Conservation (phyloP, 2,113 vertebrate genomes). For the Scortum barcoo region DNA sequence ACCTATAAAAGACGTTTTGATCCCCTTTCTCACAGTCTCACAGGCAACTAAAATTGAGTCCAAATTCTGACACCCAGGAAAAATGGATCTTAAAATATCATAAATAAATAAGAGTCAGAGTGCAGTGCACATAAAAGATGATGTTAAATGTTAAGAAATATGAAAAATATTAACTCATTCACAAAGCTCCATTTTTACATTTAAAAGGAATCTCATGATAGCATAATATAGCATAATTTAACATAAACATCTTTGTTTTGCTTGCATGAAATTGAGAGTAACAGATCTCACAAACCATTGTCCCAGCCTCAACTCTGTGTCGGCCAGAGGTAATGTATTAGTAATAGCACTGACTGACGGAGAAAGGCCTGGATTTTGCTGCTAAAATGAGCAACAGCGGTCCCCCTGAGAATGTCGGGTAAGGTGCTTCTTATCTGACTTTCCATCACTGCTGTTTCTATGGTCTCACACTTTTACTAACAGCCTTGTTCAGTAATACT, state of each 20-base stretch:
- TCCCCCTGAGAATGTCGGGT: constrained; percentile 32
- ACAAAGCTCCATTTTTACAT: neutral
- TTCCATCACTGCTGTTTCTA: constrained; percentile 27
- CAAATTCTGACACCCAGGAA: neutral
- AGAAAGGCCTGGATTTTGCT: constrained; percentile 47
- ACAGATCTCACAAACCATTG: neutral
- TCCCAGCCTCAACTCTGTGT: constrained; percentile 23
- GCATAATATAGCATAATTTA: neutral
- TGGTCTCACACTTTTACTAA: constrained; percentile 27
- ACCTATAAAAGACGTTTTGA: neutral
- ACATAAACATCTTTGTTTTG: neutral
- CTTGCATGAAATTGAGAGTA: constrained; percentile 4
- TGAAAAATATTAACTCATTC: neutral
- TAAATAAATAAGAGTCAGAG: neutral
- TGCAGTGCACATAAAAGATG: neutral
- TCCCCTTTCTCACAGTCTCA: neutral
- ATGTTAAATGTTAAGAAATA: neutral
- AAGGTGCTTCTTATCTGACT: constrained; percentile 25
- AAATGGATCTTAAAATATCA: neutral
- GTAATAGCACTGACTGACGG: constrained; percentile 41
- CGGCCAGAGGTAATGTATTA: constrained; percentile 48
- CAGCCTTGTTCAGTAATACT: constrained; percentile 11
- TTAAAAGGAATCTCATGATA: neutral
- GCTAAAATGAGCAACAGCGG: constrained; percentile 41
- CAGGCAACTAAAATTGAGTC: too few relatives aligned